These are phyloP conservation scores for Pipra filicauda DNA, from an alignment of 2,113 vertebrate species.

Conservation along the genomic window DNA sequence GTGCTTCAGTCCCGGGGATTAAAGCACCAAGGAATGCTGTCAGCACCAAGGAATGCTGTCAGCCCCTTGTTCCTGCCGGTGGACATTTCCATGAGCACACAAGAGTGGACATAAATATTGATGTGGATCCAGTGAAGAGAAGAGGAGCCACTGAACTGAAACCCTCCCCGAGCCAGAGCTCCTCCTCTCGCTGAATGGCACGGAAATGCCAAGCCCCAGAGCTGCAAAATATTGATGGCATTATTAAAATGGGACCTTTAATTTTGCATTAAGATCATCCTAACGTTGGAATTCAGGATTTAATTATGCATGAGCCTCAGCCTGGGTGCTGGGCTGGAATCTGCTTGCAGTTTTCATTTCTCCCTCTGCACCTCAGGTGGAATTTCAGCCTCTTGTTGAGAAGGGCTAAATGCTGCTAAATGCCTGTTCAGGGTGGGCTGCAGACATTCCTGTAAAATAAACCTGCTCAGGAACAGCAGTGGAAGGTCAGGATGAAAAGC, in stretches of 20 bases:
- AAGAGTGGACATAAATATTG: background rate
- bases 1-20: fast-evolving
- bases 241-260: background rate
- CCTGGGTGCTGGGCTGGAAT: background rate
- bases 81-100: fast-evolving
- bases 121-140: background rate
- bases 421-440: background rate
- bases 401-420: background rate
- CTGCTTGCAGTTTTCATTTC: background rate
- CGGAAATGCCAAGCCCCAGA: background rate
- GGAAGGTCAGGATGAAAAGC: background rate
- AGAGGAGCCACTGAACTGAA: background rate
- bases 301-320: background rate
- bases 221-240: background rate
- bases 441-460: background rate
- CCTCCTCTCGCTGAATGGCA: background rate
- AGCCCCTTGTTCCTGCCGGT: background rate
- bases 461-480: fast-evolving
- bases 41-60: too few relatives aligned
- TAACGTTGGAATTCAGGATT: background rate
- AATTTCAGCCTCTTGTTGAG: background rate
- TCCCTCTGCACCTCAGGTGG: background rate
- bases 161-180: background rate
- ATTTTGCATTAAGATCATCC: background rate
- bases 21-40: background rate